phyloP scores from a whole-genome alignment of 2,113 vertebrate species.

The Bufo gargarizans region DNA sequence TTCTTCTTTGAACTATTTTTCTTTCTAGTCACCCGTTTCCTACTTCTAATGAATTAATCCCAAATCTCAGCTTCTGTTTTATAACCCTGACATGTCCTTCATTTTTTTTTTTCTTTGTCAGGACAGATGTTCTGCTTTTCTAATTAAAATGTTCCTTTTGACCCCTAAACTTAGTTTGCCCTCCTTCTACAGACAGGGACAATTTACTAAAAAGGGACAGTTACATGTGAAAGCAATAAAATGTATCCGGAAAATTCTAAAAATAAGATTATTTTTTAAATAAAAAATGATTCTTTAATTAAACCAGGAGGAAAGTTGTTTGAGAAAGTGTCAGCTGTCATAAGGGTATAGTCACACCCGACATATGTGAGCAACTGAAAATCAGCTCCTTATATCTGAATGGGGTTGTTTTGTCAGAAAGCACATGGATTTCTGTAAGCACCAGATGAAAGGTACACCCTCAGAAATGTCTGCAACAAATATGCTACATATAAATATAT shows the following conservation, averaged over 20 bases:
- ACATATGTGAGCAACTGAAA: neutral
- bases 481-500: too few species aligned
- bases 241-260: neutral
- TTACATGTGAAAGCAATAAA: conserved; percentile 47
- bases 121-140: conserved; percentile 28
- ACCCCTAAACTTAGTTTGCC: conserved; percentile 46
- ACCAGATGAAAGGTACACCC: too few species aligned
- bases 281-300: conserved; percentile 11
- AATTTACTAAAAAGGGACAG: conserved; percentile 36
- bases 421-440: too few species aligned
- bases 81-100: neutral
- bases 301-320: neutral
- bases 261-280: neutral
- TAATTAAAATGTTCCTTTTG: conserved; percentile 30
- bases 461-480: too few species aligned
- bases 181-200: conserved; percentile 8
- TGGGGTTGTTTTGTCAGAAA: too few species aligned
- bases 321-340: neutral
- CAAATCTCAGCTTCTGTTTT: conserved; percentile 13
- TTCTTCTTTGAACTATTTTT: neutral
- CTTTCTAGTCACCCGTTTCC: neutral
- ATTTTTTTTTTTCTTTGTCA: neutral
- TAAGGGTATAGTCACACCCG: neutral
- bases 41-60: conserved; percentile 28
- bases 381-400: too few species aligned